A percentile compares a stretch with the other conserved stretches of the same genome.
These are phyloP conservation scores for Agapornis canus DNA, from an alignment of 2,797 vertebrate genomes.

Conservation along the genomic window DNA sequence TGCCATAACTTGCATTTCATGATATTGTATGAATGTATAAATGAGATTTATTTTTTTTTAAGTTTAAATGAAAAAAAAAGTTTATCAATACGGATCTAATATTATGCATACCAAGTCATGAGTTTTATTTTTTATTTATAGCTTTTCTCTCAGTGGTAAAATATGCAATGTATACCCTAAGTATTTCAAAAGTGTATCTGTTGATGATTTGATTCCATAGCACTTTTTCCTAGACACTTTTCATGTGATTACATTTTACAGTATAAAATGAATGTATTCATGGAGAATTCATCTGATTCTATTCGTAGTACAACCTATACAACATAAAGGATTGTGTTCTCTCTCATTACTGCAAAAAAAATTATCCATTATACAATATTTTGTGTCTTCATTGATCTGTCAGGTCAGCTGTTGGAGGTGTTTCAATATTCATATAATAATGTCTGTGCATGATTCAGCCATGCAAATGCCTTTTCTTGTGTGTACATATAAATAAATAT, in stretches of 20 bases:
- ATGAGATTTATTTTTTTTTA: background rate
- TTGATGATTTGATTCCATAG: constrained; percentile 34
- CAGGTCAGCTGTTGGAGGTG: background rate
- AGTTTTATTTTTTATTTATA: constrained; percentile 26
- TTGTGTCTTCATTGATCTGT: background rate
- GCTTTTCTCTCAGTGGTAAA: background rate
- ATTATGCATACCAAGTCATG: background rate
- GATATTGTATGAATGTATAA: constrained; percentile 5
- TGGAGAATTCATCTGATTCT: constrained; percentile 40
- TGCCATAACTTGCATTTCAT: constrained; percentile 18
- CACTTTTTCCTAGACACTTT: constrained; percentile 19
- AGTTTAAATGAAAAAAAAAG: background rate
- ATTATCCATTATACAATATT: background rate
- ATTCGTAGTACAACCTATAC: constrained; percentile 4
- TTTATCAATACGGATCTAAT: background rate
- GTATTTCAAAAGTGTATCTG: background rate
- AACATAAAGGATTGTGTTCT: background rate
- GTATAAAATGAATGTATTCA: constrained; percentile 37
- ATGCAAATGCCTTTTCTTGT: background rate
- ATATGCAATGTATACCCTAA: background rate
- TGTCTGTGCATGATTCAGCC: background rate
- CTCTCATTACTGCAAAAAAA: background rate
- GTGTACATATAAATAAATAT: background rate
- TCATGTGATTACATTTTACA: constrained; percentile 63
- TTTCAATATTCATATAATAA: background rate